Base-by-base conservation (phyloP, 2,888 invertebrate species). In the Halictus quadricinctus region DNA sequence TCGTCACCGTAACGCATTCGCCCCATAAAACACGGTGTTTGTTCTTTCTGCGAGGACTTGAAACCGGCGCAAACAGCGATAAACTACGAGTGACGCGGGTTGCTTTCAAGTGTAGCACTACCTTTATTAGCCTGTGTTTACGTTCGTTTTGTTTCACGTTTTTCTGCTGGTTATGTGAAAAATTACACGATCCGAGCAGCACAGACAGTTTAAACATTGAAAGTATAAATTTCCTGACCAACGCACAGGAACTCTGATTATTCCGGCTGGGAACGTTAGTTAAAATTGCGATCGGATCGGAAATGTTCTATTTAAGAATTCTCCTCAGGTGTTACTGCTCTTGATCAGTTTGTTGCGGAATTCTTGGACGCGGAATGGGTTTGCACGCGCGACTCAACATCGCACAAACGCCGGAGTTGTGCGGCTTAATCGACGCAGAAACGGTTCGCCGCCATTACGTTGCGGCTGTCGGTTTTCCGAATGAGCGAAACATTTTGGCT, bases 401-500 rank as follows among this genome's bases (percentile, higher is more conserved):
- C 21, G 54, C 54, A 54, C 21, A 54, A 54, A 54, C 8, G 21
- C 0, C 21, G 54, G 8, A 54, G 2, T 54, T 54, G 54, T 21
- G 21, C 10, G 21, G 10, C 10, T 43, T 12, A n/a, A 69, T 69
- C 69, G n/a, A 43, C n/a, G 69, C 69, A 5, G 36, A 21, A 69
- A n/a, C 21, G 69, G n/a, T 15, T 29, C 25, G 21, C 70, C 18
- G n/a, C 21, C 18, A 21, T 58, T 76, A 79, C 46, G 50, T 58
- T 76, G 79, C 50, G 50, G 7, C 54, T 81, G 85, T 79, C 86
- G 79, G 86, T 43, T 76, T 15, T 7, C 21, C 46, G 46, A 72
- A 64, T 36, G 15, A 54, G 13, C 72, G 77, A 78, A 85, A 84
- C 84, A 85, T 85, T 85, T 84, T 48, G 69, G 70, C 54, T 0